phyloP scores from a whole-genome alignment of 92 coral and sea anemone genomes.

The Virgularia gustaviana region DNA sequence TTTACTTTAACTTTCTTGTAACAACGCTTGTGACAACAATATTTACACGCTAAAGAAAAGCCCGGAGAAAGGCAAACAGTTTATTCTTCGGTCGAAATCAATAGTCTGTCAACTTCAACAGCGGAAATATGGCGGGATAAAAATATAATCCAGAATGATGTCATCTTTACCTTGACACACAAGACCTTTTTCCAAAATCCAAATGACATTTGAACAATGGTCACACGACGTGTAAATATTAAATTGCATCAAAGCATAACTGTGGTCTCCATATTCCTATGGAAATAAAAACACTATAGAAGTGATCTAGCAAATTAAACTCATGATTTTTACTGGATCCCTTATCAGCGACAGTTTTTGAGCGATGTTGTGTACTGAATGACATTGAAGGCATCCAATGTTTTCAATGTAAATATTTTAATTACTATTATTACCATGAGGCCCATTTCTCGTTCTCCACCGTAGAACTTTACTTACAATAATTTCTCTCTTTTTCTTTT shows the following conservation, averaged over 20 bases:
- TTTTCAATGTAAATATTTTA: too few relatives aligned
- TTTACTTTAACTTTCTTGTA: slow-evolving; percentile 66
- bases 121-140: too few relatives aligned
- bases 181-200: slow-evolving; percentile 95
- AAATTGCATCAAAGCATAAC: slow-evolving; percentile 75
- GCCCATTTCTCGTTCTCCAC: not conserved
- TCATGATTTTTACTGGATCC: too few relatives aligned
- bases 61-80: not conserved
- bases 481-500: slow-evolving; percentile 30
- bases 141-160: not conserved
- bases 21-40: slow-evolving; percentile 94
- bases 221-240: slow-evolving; percentile 96
- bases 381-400: too few relatives aligned
- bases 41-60: slow-evolving; percentile 69
- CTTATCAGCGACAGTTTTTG: too few relatives aligned
- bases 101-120: too few relatives aligned
- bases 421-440: too few relatives aligned
- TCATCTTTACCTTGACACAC: slow-evolving; percentile 81
- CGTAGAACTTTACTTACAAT: slow-evolving; percentile 17
- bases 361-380: too few relatives aligned
- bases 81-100: too few relatives aligned
- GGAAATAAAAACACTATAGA: slow-evolving; percentile 11
- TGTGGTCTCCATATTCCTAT: slow-evolving; percentile 74
- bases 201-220: slow-evolving; percentile 78
- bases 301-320: too few relatives aligned